phyloP scores from a whole-genome alignment of 2,888 invertebrate genomes.

The Tolmerus cingulatus region DNA sequence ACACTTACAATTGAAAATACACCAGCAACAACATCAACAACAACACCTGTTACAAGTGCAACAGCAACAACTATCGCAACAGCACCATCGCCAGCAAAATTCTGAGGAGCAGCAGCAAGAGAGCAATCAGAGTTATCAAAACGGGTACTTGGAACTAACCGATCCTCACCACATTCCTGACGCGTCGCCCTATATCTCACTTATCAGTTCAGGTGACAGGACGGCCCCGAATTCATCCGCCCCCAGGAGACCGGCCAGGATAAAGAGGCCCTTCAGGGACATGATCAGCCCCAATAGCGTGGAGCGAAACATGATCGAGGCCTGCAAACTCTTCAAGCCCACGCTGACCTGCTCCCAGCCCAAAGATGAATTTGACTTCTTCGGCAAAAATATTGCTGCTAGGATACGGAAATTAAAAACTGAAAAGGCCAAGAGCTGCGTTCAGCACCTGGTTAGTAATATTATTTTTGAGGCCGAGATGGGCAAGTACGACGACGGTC shows the following conservation, averaged over 20 bases:
- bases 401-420: constrained; percentile 22
- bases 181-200: not conserved
- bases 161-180: not conserved
- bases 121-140: not conserved
- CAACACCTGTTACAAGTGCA: not conserved
- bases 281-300: not conserved
- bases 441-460: constrained; percentile 12
- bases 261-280: not conserved
- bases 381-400: not conserved
- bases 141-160: not conserved
- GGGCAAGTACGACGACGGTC: constrained; percentile 20
- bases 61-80: not conserved
- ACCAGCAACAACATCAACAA: not conserved
- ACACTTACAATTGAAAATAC: not conserved
- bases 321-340: not conserved
- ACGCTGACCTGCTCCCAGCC: not conserved
- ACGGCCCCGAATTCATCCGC: not conserved
- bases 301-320: not conserved
- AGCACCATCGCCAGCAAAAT: not conserved
- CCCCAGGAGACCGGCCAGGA: not conserved
- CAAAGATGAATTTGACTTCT: constrained; percentile 29
- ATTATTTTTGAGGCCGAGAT: constrained; percentile 29
- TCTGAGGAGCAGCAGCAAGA: not conserved
- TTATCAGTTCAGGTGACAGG: not conserved
- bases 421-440: constrained; percentile 19